phyloP scores from a whole-genome alignment of 1,140 invertebrate genomes.

The Heliconius himera region DNA sequence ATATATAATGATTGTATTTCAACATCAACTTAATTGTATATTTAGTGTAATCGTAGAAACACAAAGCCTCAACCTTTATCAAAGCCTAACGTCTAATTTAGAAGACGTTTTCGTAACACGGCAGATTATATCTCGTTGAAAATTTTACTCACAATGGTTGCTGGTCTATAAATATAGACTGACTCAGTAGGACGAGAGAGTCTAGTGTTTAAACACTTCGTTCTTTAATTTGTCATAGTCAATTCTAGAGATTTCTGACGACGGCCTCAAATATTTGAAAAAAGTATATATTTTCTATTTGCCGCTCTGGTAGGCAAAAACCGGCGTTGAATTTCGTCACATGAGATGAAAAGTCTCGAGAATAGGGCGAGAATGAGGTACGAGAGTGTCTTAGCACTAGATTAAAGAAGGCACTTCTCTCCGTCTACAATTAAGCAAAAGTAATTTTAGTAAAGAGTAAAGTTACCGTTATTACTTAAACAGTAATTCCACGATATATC shows the following conservation, averaged over 20 bases:
- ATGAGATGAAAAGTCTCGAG: too few relatives aligned
- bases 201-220: too few relatives aligned
- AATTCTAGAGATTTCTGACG: too few relatives aligned
- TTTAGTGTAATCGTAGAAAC: neutral
- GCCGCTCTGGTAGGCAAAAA: too few relatives aligned
- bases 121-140: neutral
- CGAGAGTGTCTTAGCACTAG: too few relatives aligned
- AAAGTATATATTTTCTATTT: too few relatives aligned
- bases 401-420: neutral
- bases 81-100: neutral
- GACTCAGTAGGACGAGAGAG: too few relatives aligned
- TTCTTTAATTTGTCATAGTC: too few relatives aligned
- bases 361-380: too few relatives aligned
- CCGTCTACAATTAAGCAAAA: neutral
- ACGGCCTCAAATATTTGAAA: too few relatives aligned
- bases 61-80: neutral
- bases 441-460: neutral
- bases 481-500: constrained; percentile 3
- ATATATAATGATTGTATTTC: neutral
- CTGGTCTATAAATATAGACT: neutral
- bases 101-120: neutral
- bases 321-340: too few relatives aligned
- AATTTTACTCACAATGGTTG: neutral
- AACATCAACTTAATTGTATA: neutral
- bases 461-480: neutral